Evolutionary conservation across 2,797 vertebrate species (phyloP).

Genomic region (Taeniopygia guttata): DNA sequence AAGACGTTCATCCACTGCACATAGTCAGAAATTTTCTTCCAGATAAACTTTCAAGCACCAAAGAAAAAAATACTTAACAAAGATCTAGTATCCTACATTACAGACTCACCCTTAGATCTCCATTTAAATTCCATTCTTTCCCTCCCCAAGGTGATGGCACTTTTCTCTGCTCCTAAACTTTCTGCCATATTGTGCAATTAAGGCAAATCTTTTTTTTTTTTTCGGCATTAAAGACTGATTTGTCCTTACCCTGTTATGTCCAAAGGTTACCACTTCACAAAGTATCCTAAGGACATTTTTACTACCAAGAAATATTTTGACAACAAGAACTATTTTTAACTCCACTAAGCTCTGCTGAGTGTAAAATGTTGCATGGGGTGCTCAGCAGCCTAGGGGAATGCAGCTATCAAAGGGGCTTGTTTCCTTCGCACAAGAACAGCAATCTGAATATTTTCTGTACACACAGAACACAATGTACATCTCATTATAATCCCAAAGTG

Average conservation of each 20-base stretch:
- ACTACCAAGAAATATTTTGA: conserved; percentile 37
- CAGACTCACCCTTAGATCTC: not conserved
- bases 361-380: not conserved
- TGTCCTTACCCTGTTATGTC: not conserved
- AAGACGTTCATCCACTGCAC: not conserved
- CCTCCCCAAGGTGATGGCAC: not conserved
- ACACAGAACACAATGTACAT: not conserved
- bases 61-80: not conserved
- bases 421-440: not conserved
- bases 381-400: not conserved
- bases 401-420: not conserved
- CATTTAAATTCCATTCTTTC: conserved; percentile 25
- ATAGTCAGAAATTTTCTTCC: not conserved
- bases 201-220: not conserved
- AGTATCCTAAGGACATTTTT: conserved; percentile 49
- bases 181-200: not conserved
- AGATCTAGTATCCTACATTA: not conserved
- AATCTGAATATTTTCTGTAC: not conserved
- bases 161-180: conserved; percentile 15
- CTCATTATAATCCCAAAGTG: not conserved
- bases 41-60: not conserved
- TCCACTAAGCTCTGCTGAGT: not conserved
- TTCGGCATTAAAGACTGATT: not conserved
- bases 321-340: conserved; percentile 54
- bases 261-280: conserved; percentile 48